phyloP scores from a whole-genome alignment of 2,797 vertebrate species.

The Tenualosa thibaudeaui region DNA sequence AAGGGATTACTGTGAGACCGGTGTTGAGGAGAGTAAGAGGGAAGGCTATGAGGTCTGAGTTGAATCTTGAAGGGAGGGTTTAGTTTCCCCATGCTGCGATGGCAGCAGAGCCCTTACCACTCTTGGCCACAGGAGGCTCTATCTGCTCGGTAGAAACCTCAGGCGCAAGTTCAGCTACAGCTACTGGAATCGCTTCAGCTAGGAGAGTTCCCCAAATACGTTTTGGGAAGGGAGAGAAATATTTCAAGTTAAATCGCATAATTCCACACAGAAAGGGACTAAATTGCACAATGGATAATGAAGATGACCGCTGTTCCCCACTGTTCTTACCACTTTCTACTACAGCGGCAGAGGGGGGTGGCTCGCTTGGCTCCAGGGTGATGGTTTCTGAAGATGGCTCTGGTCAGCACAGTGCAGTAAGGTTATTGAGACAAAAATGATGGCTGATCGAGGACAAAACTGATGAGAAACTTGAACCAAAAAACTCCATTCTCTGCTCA shows the following conservation, averaged over 20 bases:
- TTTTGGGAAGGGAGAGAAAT: slow-evolving; percentile 35
- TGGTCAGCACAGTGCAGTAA: not conserved
- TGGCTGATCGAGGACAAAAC: not conserved
- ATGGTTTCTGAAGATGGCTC: slow-evolving; percentile 11
- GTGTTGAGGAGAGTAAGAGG: not conserved
- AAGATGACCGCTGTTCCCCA: slow-evolving; percentile 31
- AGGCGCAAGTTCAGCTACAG: slow-evolving; percentile 34
- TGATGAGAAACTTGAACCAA: not conserved
- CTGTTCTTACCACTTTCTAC: slow-evolving; percentile 47
- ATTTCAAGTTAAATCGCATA: slow-evolving; percentile 34
- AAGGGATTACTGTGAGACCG: not conserved
- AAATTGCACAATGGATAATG: not conserved
- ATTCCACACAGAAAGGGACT: slow-evolving; percentile 20
- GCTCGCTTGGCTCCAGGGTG: slow-evolving; percentile 22
- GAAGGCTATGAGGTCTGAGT: not conserved
- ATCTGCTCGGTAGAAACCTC: slow-evolving; percentile 28
- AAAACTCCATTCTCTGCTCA: not conserved
- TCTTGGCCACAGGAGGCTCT: slow-evolving; percentile 37
- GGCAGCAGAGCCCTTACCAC: slow-evolving; percentile 49
- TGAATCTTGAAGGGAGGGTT: not conserved
- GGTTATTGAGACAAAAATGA: not conserved
- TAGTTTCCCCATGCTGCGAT: slow-evolving; percentile 26
- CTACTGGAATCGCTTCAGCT: slow-evolving; percentile 37
- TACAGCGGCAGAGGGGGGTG: slow-evolving; percentile 19
- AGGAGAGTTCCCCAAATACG: slow-evolving; percentile 27